A percentile compares a stretch with the other conserved stretches of the same genome.
phyloP scores from a whole-genome alignment of 1,140 invertebrate genomes.

The Pogonomyrmex barbatus region DNA sequence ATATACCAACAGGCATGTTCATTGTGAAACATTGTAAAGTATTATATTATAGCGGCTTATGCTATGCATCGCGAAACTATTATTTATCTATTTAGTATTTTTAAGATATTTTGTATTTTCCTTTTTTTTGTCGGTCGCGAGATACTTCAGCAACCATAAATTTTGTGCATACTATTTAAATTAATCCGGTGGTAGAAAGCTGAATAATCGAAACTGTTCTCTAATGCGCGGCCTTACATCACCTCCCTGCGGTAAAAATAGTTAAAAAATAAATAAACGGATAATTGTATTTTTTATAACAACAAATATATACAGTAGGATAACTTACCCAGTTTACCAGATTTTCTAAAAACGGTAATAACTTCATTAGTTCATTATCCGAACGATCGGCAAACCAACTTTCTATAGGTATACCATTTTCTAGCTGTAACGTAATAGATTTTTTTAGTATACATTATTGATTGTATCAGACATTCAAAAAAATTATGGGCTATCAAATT shows the following conservation, averaged over 20 bases:
- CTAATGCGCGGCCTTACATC: slow-evolving; percentile 96
- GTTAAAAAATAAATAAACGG: slow-evolving; percentile 7
- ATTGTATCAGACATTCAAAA: background rate
- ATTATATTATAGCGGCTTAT: slow-evolving; percentile 50
- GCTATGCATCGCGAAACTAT: slow-evolving; percentile 54
- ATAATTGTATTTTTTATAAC: slow-evolving; percentile 4
- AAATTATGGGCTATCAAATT: slow-evolving; percentile 68
- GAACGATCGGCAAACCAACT: slow-evolving; percentile 98
- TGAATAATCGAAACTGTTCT: slow-evolving; percentile 95
- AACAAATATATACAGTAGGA: background rate
- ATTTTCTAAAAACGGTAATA: slow-evolving; percentile 97
- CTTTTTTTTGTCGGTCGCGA: slow-evolving; percentile 35
- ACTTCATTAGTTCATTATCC: slow-evolving; percentile 96
- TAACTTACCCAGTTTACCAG: slow-evolving; percentile 91
- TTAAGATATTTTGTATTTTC: slow-evolving; percentile 61
- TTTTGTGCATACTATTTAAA: slow-evolving; percentile 67
- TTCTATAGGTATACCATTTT: slow-evolving; percentile 99
- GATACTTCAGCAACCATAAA: slow-evolving; percentile 46
- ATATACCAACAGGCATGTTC: slow-evolving; percentile 61
- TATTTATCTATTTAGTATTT: slow-evolving; percentile 66
- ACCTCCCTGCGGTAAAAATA: slow-evolving; percentile 90
- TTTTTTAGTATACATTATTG: background rate
- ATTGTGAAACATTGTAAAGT: slow-evolving; percentile 64
- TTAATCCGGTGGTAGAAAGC: slow-evolving; percentile 95
- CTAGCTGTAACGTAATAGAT: slow-evolving; percentile 89